Percentiles rank a stretch among this genome's conserved stretches.
Evolutionary conservation across 2,113 vertebrate species (phyloP).

Genomic region (Brienomyrus brachyistius): DNA sequence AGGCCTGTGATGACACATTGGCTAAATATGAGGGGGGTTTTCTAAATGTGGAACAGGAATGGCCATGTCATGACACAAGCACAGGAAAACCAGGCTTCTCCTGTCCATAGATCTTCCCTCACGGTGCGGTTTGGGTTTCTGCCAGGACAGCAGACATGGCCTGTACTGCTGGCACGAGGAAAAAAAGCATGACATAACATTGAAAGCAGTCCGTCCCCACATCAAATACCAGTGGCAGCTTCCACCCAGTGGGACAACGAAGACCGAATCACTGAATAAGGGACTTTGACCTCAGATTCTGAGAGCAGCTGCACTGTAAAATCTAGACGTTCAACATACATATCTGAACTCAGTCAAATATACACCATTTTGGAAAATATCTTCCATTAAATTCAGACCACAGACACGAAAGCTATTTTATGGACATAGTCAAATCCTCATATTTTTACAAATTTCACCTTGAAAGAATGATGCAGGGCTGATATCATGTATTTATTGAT

Average conservation of each 20-base stretch:
- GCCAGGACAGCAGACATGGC: slow-evolving; percentile 23
- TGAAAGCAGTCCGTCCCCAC: slow-evolving; percentile 26
- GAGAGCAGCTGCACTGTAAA: background rate
- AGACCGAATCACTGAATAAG: background rate
- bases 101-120: slow-evolving; percentile 31
- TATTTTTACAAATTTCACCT: background rate
- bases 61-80: slow-evolving; percentile 54
- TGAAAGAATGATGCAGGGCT: background rate
- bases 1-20: slow-evolving; percentile 47
- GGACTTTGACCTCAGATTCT: background rate
- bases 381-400: background rate
- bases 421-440: background rate
- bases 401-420: background rate
- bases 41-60: slow-evolving; percentile 67
- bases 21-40: slow-evolving; percentile 61
- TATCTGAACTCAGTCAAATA: background rate
- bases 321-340: background rate
- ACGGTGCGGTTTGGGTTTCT: slow-evolving; percentile 34
- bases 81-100: slow-evolving; percentile 30
- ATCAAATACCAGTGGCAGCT: slow-evolving; percentile 20
- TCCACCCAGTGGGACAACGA: background rate
- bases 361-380: background rate
- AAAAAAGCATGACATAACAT: slow-evolving; percentile 32
- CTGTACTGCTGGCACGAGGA: slow-evolving; percentile 24
- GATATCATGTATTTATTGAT: background rate